Conservation (phyloP, 2,888 invertebrate genomes). For the Lumbricus terrestris region DNA sequence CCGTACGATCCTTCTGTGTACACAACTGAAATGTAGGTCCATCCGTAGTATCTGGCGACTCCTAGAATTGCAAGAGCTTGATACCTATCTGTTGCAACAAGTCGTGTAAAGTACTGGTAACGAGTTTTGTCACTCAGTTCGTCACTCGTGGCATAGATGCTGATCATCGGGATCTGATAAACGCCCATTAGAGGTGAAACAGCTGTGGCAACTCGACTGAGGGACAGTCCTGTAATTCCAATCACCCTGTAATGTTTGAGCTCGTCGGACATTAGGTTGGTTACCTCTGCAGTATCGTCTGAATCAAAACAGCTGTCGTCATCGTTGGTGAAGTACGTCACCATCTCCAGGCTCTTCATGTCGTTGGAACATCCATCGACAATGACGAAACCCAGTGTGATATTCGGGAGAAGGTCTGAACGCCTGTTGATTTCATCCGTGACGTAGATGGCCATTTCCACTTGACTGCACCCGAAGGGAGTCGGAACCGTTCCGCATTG, state of each 20-base stretch:
- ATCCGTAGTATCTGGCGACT: conserved; percentile 62
- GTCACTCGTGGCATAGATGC: conserved; percentile 46
- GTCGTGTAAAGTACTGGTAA: conserved; percentile 46
- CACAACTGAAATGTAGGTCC: conserved; percentile 75
- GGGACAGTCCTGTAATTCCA: conserved; percentile 28
- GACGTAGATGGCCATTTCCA: background rate
- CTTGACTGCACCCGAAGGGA: background rate
- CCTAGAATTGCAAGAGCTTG: conserved; percentile 44
- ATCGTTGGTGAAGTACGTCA: background rate
- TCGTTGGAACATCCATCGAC: background rate
- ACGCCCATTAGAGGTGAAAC: conserved; percentile 48
- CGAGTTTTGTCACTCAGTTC: conserved; percentile 46
- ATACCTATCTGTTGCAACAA: conserved; percentile 46
- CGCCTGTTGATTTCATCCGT: background rate
- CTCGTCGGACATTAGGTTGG: background rate
- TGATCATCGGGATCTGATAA: conserved; percentile 64
- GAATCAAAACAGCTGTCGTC: background rate
- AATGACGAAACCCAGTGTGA: background rate
- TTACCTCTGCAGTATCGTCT: background rate
- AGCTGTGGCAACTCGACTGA: conserved; percentile 26
- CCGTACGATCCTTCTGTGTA: conserved; percentile 68
- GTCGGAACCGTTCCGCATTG: background rate
- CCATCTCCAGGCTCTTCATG: background rate
- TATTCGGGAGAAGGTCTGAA: conserved; percentile 5
- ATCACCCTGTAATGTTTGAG: conserved; percentile 19